Base-by-base conservation (phyloP, 2,113 vertebrate species). In the Telmatochromis sp. region DNA sequence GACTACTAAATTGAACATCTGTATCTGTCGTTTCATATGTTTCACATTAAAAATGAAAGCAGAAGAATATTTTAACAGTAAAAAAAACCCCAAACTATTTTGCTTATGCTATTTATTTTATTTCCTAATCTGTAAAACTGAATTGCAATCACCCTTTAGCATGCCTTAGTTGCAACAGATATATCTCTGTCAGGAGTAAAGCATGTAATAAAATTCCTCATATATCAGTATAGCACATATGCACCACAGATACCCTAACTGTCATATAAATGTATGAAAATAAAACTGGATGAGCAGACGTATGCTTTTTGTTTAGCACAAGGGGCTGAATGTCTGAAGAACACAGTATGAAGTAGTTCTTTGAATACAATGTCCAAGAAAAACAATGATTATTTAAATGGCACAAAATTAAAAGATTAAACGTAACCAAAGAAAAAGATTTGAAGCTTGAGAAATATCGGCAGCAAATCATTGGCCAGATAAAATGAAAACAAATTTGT, bases 1-100 rank as follows among this genome's bases (percentile, higher is more conserved):
- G 7, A 42, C n/a, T 35, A n/a, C 54, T 65, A 73, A 23, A 78
- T 7, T 33, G 4, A 51, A n/a, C 6, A 78, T 31, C 73, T 49
- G 3, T 49, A 49, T 31, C 26, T 49, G 45, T 28, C 3, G 1
- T 49, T 78, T 49, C 26, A 5, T 15, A 26, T 17, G 42, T 49
- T 78, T 78, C 42, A 19, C 6, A 49, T 31, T 78, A 78, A 78
- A 49, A 78, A 78, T 78, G 70, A 78, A 7, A n/a, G 11, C 42
- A 19, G 15, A 70, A 70, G 35, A 78, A 78, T 49, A 78, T 49
- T 78, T 49, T 19, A 49, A 49, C 45, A 58, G 40, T 28, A 11
- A 17, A 26, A 3, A 60, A 60, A 60, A 0, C 0, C 3, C 0
- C 3, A 21, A 37, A 53, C 14, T 35, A 26, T 21, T 15, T 40